Base-by-base conservation (phyloP, 92 coral and sea anemone species). In the Actinostola sp. region DNA sequence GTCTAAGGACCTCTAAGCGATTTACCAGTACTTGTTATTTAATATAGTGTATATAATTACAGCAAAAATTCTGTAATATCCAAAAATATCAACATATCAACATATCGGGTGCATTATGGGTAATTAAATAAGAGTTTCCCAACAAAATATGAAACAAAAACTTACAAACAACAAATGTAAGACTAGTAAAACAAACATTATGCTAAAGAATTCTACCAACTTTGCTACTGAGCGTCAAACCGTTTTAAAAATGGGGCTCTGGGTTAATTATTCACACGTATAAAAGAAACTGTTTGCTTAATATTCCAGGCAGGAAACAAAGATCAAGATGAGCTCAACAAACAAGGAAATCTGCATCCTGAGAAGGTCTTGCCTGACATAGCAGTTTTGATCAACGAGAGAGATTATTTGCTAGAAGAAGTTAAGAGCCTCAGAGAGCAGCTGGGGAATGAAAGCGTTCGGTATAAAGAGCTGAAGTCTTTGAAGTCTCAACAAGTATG, bases 401-500 rank as follows among this genome's bases (percentile, higher is more conserved):
- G 72, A 2, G 60, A 70, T 14, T 59, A 36, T 34, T 59, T 90
- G 43, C 59, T 65, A 79, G 66, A 80, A 0, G 92, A 90, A 45
- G 82, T 89, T 28, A 46, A 34, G 20, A 36, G 66, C 31, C 41
- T 89, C 16, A 73, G 62, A 43, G 80, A 70, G 19, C 86, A 89
- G 29, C 60, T 90, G 49, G 78, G 78, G 48, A 75, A 71, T n/a
- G 88, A 83, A 60, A 67, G 78, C 56, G 81, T 64, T 57, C 68
- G 70, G 24, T 61, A 62, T 10, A 75, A 43, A 23, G 92, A 86
- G n/a, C 78, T 83, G 61, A 89, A 86, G 62, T 59, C 92, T 34
- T 75, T 86, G 38, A 89, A 89, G 63, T 73, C 82, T 16, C 89
- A 86, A 52, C 96, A 89, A 70, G 70, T 89, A 0, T 73, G 86